Conservation (phyloP, 2,888 invertebrate genomes). For the Ernsta delagoae region DNA sequence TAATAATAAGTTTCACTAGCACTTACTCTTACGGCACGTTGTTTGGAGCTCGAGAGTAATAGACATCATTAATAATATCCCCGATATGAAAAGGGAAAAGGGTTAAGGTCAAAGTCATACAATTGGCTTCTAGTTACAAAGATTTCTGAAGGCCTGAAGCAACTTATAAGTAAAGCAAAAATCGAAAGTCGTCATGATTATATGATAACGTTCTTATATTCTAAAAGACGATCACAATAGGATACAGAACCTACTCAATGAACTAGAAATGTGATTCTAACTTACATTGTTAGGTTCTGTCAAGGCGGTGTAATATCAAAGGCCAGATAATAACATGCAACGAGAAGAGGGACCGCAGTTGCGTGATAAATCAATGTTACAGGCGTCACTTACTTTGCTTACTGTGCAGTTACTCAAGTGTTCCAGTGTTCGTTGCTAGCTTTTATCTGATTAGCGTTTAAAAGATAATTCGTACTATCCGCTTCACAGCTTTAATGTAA, state of each 20-base stretch:
- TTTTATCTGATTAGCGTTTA: background rate
- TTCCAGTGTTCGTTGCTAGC: background rate
- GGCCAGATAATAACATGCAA: background rate
- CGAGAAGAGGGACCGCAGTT: background rate
- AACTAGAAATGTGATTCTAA: no score
- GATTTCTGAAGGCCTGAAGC: background rate
- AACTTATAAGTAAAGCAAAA: background rate
- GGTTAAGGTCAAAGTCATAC: background rate
- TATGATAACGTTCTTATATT: no score
- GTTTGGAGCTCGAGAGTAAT: background rate
- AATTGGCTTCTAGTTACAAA: background rate
- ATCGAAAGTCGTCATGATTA: no score
- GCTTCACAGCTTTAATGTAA: no score
- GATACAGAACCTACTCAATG: no score
- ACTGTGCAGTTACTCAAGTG: background rate
- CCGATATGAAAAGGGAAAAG: background rate
- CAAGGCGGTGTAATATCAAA: background rate
- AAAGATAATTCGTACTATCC: background rate
- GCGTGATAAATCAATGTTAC: conserved; percentile 13
- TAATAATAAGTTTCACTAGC: background rate
- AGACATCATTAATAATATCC: background rate
- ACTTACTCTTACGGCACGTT: background rate
- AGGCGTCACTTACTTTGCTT: conserved; percentile 3
- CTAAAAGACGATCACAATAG: no score
- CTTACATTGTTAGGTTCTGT: background rate